Evolutionary conservation across 2,888 invertebrate genomes (phyloP), one percentile per base, ranked within the genome.

Genomic region (Scaeva pyrastri): DNA sequence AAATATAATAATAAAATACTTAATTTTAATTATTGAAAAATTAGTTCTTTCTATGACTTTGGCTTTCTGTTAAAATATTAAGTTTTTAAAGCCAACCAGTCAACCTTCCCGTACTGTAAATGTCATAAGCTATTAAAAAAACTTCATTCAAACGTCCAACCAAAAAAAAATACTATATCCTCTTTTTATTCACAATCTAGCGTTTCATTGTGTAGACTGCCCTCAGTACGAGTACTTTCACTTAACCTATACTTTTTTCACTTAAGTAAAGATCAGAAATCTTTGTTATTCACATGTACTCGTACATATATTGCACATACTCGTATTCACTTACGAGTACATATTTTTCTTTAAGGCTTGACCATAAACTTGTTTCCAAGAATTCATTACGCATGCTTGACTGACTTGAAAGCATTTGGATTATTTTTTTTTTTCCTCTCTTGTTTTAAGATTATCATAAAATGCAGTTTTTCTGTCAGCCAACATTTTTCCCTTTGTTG

Each of bases 361-460:
- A 68, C 68, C 68, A 52, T 68, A 68, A 68, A 68, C 68, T 68
- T 68, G 68, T 68, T 68, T 68, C 21, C 52, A 39, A 50, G 68
- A 68, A 68, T 68, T 52, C 50, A 68, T 52, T 52, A 36, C 41
- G 48, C 68, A 66, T 68, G 68, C 50, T 68, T 68, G 52, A 68
- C 39, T 68, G 52, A 52, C 52, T 68, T 14, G 26, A 39, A 68
- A 52, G 16, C 39, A 66, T 68, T 68, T 68, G n/a, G n/a, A n/a
- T 50, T 16, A 19, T 45, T 12, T 52, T 2, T 55, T 2, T 56
- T 31, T 11, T 23, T 21, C 1, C 19, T 39, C 16, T 23, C 50
- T 52, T 26, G 10, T 39, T 10, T 16, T 8, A 5, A 68, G n/a
- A 52, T 68, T 52, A 52, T 68, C 52, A 52, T 68, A 68, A 68